Evolutionary conservation across 2,113 vertebrate genomes (phyloP), one percentile per base, ranked within the genome.

Genomic region (Paramormyrops kingsleyae): DNA sequence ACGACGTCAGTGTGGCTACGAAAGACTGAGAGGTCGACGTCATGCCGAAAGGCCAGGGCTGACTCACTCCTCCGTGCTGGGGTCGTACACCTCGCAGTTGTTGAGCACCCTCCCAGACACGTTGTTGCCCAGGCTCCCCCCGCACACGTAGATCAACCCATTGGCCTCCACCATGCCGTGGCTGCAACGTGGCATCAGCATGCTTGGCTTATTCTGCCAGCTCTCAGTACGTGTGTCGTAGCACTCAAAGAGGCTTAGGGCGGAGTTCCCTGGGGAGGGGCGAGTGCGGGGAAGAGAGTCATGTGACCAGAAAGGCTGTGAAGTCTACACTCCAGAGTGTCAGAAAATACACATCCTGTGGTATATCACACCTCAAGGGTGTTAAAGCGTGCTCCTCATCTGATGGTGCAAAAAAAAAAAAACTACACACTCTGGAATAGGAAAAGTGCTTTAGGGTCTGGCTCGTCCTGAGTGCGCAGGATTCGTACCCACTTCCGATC

Each of bases 11-110:
- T 12, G 47, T 6, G 42, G 24, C 44, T 3, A 31, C 3, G 10
- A 27, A 31, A 31, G 62, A 27, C 62, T 1, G n/a, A 70, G 10
- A 70, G 62, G n/a, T 12, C 4, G 62, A 49, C 35, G 17, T n/a
- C 83, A 85, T 8, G 9, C 9, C 3, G 21, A 49, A 24, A 27
- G 44, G 42, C 83, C 24, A 0, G 84, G 10, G 0, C 74, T 44
- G 90, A 95, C 97, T 94, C 93, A 99, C 98, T 97, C 96, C 94
- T 98, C 98, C 0, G 97, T 98, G 94, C 91, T 95, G 90, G 98
- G 98, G 94, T 99, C 98, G 86, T 98, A 99, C 4, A 98, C 98
- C 95, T 99, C 98, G 91, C 97, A 99, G 94, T 97, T 98, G 94
- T 96, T 98, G 84, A 99, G 95, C 35, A 99, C 96, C 91, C 97